Conservation (phyloP, 2,888 invertebrate species). For the Drosophila anceps region DNA sequence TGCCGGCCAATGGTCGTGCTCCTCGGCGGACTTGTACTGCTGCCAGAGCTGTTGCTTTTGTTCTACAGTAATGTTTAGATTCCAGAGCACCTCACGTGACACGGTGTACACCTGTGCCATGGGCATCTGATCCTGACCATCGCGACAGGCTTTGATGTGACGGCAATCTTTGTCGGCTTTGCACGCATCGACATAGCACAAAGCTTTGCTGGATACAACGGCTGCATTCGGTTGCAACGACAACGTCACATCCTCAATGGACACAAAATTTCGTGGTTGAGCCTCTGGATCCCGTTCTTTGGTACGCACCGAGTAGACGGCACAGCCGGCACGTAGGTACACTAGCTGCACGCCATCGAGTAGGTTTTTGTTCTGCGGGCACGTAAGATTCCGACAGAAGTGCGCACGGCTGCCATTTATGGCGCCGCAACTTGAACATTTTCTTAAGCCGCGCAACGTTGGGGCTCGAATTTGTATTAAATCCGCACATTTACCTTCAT, state of each 20-base stretch:
- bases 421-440: slow-evolving; percentile 91
- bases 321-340: slow-evolving; percentile 87
- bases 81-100: slow-evolving; percentile 80
- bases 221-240: slow-evolving; percentile 83
- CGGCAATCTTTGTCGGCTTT: slow-evolving; percentile 77
- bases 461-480: slow-evolving; percentile 39
- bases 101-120: slow-evolving; percentile 75
- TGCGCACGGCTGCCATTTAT: slow-evolving; percentile 90
- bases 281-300: slow-evolving; percentile 88
- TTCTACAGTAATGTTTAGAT: slow-evolving; percentile 78
- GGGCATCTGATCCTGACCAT: slow-evolving; percentile 47
- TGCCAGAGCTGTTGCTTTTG: slow-evolving; percentile 82
- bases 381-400: slow-evolving; percentile 75
- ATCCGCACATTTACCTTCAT: slow-evolving; percentile 23
- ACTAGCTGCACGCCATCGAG: slow-evolving; percentile 86
- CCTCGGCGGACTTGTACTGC: slow-evolving; percentile 71
- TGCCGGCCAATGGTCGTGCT: slow-evolving; percentile 73
- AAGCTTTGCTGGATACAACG: slow-evolving; percentile 77
- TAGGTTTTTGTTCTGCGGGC: slow-evolving; percentile 74
- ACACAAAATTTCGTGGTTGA: slow-evolving; percentile 91
- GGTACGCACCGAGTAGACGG: slow-evolving; percentile 89
- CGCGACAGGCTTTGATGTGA: slow-evolving; percentile 81
- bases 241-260: slow-evolving; percentile 85
- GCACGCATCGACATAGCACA: slow-evolving; percentile 79
- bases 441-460: slow-evolving; percentile 88